Conservation (phyloP, 1,140 invertebrate genomes). For the honey bee (Apis mellifera) region Amel_HAv3.1 CM009935.2:6837001-6837500, state of each 20-base stretch:
- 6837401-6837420: not conserved
- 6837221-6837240: conserved; percentile 23
- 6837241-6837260: not conserved
- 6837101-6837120: not conserved
- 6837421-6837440: conserved; percentile 22
- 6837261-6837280: conserved; percentile 29
- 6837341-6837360: conserved; percentile 43
- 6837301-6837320: not conserved
- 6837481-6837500: conserved; percentile 50
- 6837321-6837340: conserved; percentile 25
- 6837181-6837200: conserved; percentile 24
- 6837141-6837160: conserved; percentile 11
- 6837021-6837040: not conserved
- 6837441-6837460: conserved; percentile 10
- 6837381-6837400: conserved; percentile 50
- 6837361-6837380: conserved; percentile 35
- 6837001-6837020: not conserved
- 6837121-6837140: not conserved
- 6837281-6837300: conserved; percentile 2
- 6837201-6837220: conserved; percentile 9
- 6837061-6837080: not conserved
- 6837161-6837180: conserved; percentile 29
- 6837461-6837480: conserved; percentile 47
- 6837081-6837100: not conserved
- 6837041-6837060: not conserved